Evolutionary conservation across 2,797 vertebrate genomes (phyloP).

Genomic region (Dermochelys coriacea): DNA sequence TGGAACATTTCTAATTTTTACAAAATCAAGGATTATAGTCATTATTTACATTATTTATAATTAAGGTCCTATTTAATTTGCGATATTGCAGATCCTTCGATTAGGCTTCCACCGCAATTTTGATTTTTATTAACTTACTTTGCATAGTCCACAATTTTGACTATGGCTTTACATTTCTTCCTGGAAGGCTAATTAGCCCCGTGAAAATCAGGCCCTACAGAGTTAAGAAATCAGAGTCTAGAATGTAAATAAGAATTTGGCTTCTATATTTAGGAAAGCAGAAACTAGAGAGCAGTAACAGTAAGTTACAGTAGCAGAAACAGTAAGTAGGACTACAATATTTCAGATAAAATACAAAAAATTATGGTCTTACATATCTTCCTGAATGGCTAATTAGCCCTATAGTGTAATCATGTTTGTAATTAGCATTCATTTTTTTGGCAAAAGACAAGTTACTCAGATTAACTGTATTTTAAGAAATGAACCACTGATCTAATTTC

Average conservation of each 20-base stretch:
- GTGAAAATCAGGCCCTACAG: not conserved
- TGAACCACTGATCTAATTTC: not conserved
- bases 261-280: not conserved
- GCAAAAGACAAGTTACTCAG: not conserved
- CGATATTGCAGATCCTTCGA: too few relatives aligned
- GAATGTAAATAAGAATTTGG: not conserved
- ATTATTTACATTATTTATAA: not conserved
- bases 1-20: not conserved
- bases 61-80: not conserved
- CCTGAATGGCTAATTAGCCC: not conserved
- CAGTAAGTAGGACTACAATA: not conserved
- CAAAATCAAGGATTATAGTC: not conserved
- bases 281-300: not conserved
- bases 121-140: too few relatives aligned
- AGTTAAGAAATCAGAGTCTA: not conserved
- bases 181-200: not conserved
- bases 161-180: not conserved
- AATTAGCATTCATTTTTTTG: conserved; percentile 20
- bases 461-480: conserved; percentile 14
- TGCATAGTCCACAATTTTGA: too few relatives aligned
- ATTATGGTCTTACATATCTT: not conserved
- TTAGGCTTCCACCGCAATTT: too few relatives aligned
- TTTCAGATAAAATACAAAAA: conserved; percentile 38
- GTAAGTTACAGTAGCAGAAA: too few relatives aligned
- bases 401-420: not conserved